Evolutionary conservation across 2,113 vertebrate genomes (phyloP), one percentile per base, ranked within the genome.

Genomic region (Cyphomyrus plagiostoma): DNA sequence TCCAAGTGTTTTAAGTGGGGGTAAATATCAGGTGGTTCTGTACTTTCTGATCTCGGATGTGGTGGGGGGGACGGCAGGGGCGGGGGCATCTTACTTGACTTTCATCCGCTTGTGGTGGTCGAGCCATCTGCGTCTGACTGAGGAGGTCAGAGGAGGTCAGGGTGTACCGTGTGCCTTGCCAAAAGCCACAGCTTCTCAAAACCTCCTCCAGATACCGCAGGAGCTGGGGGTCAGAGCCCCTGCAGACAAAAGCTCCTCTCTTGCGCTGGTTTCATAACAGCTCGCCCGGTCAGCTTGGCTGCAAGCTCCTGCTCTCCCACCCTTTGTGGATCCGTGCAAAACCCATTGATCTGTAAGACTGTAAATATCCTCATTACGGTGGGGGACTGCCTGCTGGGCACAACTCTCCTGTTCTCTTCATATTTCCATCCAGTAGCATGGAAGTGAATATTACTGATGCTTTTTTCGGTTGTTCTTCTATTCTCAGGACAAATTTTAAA

Each of bases 391-490:
- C 15, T 7, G 10, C 2, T 45, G 86, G 35, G 17, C 39, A 45
- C 53, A 62, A 13, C n/a, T 45, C 53, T 45, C 1, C 15, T 35
- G 1, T 13, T 87, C 49, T 21, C 49, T 56, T 42, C 85, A 87
- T 52, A 7, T 52, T 30, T 17, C 3, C 48, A 17, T 26, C 5
- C 48, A 35, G n/a, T 3, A 94, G 42, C 42, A 93, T 86, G 56
- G 70, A 90, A 88, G 91, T 90, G 89, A 91, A 35, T 93, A 56
- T 53, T 56, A 19, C 26, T 35, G 19, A 52, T 52, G 84, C 30
- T 39, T 30, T 56, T 86, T 56, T 87, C 30, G 2, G 46, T 35
- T 9, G 48, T 19, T 87, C 39, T 87, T 53, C 5, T 17, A 35
- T 87, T 39, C 50, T 87, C 46, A 49, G n/a, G 26, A 39, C 30